Evolutionary conservation across 2,797 vertebrate species (phyloP).

Genomic region (Cheirogaleus major): DNA sequence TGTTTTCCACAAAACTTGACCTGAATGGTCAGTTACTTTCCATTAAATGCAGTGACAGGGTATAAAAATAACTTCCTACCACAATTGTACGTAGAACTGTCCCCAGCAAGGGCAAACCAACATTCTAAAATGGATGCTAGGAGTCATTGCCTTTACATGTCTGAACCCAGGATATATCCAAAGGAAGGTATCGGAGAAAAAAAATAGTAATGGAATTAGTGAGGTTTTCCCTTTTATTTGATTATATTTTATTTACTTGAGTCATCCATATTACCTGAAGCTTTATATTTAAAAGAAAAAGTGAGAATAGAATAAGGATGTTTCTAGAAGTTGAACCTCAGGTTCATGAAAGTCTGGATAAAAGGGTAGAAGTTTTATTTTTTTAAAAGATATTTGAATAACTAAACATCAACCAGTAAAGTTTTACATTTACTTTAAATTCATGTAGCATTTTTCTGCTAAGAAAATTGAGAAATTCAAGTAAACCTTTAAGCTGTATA

Average conservation of each 20-base stretch:
- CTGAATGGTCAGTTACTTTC: slow-evolving; percentile 81
- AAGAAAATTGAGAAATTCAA: slow-evolving; percentile 76
- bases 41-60: slow-evolving; percentile 79
- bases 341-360: neutral
- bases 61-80: slow-evolving; percentile 80
- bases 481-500: slow-evolving; percentile 67
- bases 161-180: slow-evolving; percentile 37
- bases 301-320: neutral
- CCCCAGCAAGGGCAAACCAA: slow-evolving; percentile 66
- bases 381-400: slow-evolving; percentile 13
- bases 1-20: slow-evolving; percentile 83
- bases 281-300: neutral
- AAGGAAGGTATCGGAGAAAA: slow-evolving; percentile 22
- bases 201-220: neutral
- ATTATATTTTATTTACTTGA: neutral
- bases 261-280: neutral
- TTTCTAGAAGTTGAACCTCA: neutral
- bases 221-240: neutral
- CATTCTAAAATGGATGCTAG: slow-evolving; percentile 68
- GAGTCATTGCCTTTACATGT: slow-evolving; percentile 67
- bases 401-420: slow-evolving; percentile 15
- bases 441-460: slow-evolving; percentile 64
- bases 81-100: slow-evolving; percentile 53
- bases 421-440: slow-evolving; percentile 47
- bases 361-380: neutral